These are phyloP conservation scores for Melieria crassipennis DNA, from an alignment of 2,888 invertebrate species.

Conservation along the genomic window DNA sequence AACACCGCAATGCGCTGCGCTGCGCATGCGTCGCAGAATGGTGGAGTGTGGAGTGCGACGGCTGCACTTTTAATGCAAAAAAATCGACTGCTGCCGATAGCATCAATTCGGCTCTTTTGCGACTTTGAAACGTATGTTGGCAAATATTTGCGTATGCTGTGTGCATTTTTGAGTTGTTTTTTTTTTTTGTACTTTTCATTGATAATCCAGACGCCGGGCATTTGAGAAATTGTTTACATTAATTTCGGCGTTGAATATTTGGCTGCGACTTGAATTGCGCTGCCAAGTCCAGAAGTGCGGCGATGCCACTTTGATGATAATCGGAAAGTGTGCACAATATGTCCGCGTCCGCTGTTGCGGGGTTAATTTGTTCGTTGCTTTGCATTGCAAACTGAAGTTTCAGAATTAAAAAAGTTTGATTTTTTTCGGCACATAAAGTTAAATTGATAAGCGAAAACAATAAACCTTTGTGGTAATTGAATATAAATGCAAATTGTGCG, in stretches of 20 bases:
- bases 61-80: no score
- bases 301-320: no score
- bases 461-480: constrained; percentile 30
- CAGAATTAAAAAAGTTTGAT: neutral
- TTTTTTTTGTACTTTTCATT: neutral
- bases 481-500: neutral
- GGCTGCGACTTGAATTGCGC: neutral
- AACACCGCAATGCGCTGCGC: no score
- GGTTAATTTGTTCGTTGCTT: neutral
- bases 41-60: no score
- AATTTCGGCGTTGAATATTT: neutral
- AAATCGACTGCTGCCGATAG: neutral
- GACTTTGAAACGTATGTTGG: neutral
- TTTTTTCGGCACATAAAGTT: no score
- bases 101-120: constrained; percentile 2
- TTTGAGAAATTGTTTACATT: constrained; percentile 8
- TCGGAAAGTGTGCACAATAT: no score
- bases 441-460: constrained; percentile 4
- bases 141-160: neutral
- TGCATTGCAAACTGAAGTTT: constrained; percentile 11
- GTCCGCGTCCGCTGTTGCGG: no score
- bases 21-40: no score
- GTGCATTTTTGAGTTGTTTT: neutral
- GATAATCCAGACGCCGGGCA: constrained; percentile 20
- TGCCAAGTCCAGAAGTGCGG: neutral